Evolutionary conservation across 2,113 vertebrate genomes (phyloP).

Genomic region (Lucifuga dentata): DNA sequence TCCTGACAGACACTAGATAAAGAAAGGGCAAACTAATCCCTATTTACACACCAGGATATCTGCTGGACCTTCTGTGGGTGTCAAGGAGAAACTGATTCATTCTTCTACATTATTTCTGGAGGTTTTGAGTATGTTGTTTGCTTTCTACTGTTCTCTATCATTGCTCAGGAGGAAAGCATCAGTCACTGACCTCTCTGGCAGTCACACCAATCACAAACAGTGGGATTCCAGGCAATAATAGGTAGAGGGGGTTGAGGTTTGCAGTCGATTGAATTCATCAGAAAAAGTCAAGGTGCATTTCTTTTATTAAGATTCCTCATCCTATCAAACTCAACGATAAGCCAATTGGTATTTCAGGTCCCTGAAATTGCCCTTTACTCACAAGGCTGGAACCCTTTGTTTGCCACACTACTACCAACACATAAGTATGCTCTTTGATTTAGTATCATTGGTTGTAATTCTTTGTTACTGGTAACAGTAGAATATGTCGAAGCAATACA

Average conservation of each 20-base stretch:
- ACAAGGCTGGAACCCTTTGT: slow-evolving; percentile 36
- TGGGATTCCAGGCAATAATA: slow-evolving; percentile 57
- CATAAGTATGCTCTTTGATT: background rate
- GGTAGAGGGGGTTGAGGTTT: slow-evolving; percentile 44
- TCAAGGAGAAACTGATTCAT: slow-evolving; percentile 45
- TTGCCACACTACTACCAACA: slow-evolving; percentile 7
- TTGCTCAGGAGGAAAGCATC: slow-evolving; percentile 42
- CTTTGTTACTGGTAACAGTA: background rate
- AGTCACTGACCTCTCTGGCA: slow-evolving; percentile 65
- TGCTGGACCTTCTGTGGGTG: background rate
- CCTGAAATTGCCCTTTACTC: slow-evolving; percentile 62
- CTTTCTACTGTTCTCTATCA: slow-evolving; percentile 15
- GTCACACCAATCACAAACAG: slow-evolving; percentile 61
- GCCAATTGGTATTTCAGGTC: slow-evolving; percentile 61
- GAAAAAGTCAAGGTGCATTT: slow-evolving; percentile 74
- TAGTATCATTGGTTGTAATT: slow-evolving; percentile 13
- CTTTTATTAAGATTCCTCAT: slow-evolving; percentile 69
- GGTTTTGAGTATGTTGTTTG: slow-evolving; percentile 28
- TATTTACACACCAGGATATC: slow-evolving; percentile 1
- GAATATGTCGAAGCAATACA: slow-evolving; percentile 20
- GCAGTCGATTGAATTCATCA: slow-evolving; percentile 75
- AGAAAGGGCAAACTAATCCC: slow-evolving; percentile 4
- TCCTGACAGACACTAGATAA: background rate
- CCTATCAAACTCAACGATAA: slow-evolving; percentile 67
- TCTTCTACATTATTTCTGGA: slow-evolving; percentile 17